phyloP scores from a whole-genome alignment of 2,797 vertebrate species.

The Phylloscopus collybita region DNA sequence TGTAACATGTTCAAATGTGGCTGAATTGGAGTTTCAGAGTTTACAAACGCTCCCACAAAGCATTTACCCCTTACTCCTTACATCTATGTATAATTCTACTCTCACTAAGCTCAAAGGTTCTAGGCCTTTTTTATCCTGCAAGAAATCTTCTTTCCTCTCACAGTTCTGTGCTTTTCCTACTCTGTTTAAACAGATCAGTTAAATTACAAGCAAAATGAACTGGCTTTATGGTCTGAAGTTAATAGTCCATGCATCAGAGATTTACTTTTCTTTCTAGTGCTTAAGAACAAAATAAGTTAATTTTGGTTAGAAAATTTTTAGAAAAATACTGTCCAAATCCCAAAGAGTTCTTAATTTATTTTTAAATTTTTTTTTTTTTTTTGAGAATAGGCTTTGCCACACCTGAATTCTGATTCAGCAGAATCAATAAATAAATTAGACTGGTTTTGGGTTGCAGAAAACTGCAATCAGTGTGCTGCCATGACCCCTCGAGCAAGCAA shows the following conservation, averaged over 20 bases:
- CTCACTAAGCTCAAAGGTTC: neutral
- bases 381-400: neutral
- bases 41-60: neutral
- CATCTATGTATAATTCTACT: neutral
- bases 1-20: neutral
- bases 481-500: neutral
- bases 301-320: neutral
- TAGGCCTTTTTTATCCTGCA: neutral
- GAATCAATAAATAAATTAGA: conserved; percentile 4
- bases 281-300: neutral
- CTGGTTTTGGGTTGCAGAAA: neutral
- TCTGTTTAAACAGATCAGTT: neutral
- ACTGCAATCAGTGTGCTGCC: neutral
- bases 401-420: conserved; percentile 22
- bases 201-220: conserved; percentile 2
- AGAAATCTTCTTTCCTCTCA: neutral
- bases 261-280: neutral
- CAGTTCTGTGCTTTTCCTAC: neutral
- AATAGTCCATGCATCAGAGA: neutral
- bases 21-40: conserved; percentile 2
- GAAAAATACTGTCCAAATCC: neutral
- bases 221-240: neutral
- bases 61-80: neutral
- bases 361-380: neutral
- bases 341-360: neutral